Evolutionary conservation across 2,113 vertebrate genomes (phyloP), one percentile per base, ranked within the genome.

Genomic region (Symphodus melops): DNA sequence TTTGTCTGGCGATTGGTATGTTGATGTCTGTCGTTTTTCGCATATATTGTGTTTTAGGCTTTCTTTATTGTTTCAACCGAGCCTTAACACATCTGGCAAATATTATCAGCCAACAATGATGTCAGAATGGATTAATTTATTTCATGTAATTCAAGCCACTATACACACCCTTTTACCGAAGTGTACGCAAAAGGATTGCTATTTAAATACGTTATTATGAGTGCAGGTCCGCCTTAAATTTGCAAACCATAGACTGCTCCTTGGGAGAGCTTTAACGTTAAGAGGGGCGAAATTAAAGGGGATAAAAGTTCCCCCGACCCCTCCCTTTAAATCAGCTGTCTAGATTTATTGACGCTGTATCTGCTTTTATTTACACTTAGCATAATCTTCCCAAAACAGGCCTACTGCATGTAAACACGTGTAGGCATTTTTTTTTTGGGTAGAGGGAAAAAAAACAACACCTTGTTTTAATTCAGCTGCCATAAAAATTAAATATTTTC

Each of bases 261-360:
- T 81, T 56, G 9, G 8, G 14, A 20, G 16, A 42, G 33, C 41
- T 55, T 5, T 54, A 0, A 10, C 9, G 20, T 51, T 17, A 48
- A 1, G 6, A 16, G 46, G 16, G 16, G 48, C 42, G 12, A 8
- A 56, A 61, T 63, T 39, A n/a, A 52, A 64, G 23, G 66, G 53
- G 55, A 85, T 68, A 85, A 91, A 91, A 90, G 88, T 92, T 89
- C 65, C 85, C 66, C 67, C 69, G 77, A 91, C 82, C 81, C 87
- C 79, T 89, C 85, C 86, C 77, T 86, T 83, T 48, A 68, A 61
- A 74, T 68, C 19, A 77, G 28, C 53, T 28, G 14, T 63, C 10
- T 58, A 62, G 20, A 69, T 73, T n/a, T 86, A 10, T 53, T 49
- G 10, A 79, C 9, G 16, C 21, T 52, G 19, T 28, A 10, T 53